Conservation (phyloP, 2,888 invertebrate genomes). For the Leucophenga maculata region DNA sequence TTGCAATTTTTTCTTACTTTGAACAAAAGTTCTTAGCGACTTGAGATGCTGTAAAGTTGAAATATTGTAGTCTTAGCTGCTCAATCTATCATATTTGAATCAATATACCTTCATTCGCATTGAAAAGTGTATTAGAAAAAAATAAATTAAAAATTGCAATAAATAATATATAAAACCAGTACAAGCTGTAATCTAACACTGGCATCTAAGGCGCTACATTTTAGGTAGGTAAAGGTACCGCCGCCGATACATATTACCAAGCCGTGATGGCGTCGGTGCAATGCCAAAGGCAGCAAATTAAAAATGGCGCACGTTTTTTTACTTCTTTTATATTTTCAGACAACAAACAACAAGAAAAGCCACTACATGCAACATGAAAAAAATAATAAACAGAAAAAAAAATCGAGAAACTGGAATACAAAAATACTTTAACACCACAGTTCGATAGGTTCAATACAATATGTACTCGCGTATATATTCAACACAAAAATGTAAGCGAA, state of each 20-base stretch:
- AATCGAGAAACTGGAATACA: slow-evolving; percentile 25
- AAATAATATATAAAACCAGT: too few relatives aligned
- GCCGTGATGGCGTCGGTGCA: slow-evolving; percentile 38
- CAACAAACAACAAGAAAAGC: slow-evolving; percentile 5
- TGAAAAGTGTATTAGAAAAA: too few relatives aligned
- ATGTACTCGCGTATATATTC: slow-evolving; percentile 5
- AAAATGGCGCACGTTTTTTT: slow-evolving; percentile 56
- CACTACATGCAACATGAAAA: slow-evolving; percentile 24
- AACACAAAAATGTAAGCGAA: not conserved
- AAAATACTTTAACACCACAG: slow-evolving; percentile 22
- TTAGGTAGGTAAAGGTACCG: too few relatives aligned
- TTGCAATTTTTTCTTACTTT: too few relatives aligned
- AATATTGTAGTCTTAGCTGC: too few relatives aligned
- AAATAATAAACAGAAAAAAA: slow-evolving; percentile 29
- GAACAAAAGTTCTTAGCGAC: too few relatives aligned
- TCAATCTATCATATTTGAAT: too few relatives aligned
- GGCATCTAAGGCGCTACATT: too few relatives aligned
- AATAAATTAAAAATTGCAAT: too few relatives aligned
- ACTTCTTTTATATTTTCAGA: slow-evolving; percentile 1
- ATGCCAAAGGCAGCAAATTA: slow-evolving; percentile 55
- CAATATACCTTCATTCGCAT: too few relatives aligned
- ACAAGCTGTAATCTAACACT: too few relatives aligned
- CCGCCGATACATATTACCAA: not conserved
- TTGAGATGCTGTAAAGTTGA: too few relatives aligned
- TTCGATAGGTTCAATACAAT: slow-evolving; percentile 13